Evolutionary conservation across 2,888 invertebrate genomes (phyloP).

Genomic region (Apocheima hispidaria): DNA sequence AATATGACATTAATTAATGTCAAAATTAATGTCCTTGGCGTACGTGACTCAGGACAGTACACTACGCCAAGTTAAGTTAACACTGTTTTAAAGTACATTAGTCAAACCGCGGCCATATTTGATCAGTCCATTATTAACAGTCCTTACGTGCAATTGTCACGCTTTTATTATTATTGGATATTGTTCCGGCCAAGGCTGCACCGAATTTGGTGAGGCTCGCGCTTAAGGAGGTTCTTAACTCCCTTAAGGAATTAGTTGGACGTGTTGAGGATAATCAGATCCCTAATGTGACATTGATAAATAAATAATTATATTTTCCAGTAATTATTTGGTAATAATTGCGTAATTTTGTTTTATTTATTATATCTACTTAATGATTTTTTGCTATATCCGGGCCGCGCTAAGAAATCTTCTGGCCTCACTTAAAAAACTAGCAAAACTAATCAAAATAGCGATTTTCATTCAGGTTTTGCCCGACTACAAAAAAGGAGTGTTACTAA

Average conservation of each 20-base stretch:
- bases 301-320: neutral
- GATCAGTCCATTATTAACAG: conserved; percentile 54
- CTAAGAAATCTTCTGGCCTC: no score
- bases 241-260: conserved; percentile 52
- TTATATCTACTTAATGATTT: no score
- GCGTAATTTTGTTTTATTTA: no score
- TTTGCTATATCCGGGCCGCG: no score
- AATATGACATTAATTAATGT: neutral
- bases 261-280: conserved; percentile 56
- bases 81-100: conserved; percentile 47
- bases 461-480: no score
- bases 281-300: conserved; percentile 42
- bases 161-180: conserved; percentile 83
- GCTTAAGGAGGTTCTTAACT: conserved; percentile 60
- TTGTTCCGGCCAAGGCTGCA: conserved; percentile 76
- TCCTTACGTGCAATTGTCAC: conserved; percentile 58
- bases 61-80: conserved; percentile 7
- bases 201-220: conserved; percentile 71
- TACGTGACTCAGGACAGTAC: conserved; percentile 11
- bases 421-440: no score
- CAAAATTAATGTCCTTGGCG: conserved; percentile 1
- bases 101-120: conserved; percentile 53
- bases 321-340: conserved; percentile 3
- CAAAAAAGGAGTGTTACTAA: no score
- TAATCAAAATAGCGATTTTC: no score